Base-by-base conservation (phyloP, 2,797 vertebrate species). In the Meda fulgida region DNA sequence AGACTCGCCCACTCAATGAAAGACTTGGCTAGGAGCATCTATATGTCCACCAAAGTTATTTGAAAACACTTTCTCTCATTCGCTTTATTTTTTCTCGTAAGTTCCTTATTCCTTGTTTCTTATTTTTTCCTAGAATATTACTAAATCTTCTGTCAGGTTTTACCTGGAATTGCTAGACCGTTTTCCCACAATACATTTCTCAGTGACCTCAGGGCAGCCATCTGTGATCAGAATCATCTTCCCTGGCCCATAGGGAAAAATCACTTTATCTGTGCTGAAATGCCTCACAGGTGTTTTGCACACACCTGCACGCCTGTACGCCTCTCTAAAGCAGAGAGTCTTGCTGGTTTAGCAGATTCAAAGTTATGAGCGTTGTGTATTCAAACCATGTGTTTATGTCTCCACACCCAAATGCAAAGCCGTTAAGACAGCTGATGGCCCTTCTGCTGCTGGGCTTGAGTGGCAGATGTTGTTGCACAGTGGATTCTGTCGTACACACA, bases 391-490 rank as follows among this genome's bases (percentile, higher is more conserved):
- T 75, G 40, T 80, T 80, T 80, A 48, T 46, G 51, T 66, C 10
- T 69, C 38, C 63, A 48, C 77, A 77, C 81, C 5, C 63, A 70
- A 51, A 69, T 46, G 31, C 66, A 79, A 67, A 55, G 21, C 58
- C 48, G 38, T 55, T 18, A 80, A 38, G 78, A 84, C 86, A 87
- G 78, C 86, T 87, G 78, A 84, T 70, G 53, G 29, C 38, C 63
- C 82, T 80, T 76, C 60, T 84, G 70, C 51, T 38, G 31, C 29
- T 38, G 16, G 40, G 53, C 65, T 81, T 58, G 51, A 81, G 38
- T 71, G 65, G n/a, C 66, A 72, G 67, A 55, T 65, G 73, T 66
- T 73, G 18, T 34, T 71, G 53, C n/a, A 65, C 40, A 31, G 77
- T 19, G 34, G 5, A 80, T 69, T 65, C 29, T 81, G 65, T 69